A percentile compares a stretch with the other conserved stretches of the same genome.
These are phyloP conservation scores for Umimayanthus kanabou DNA, from an alignment of 92 coral and sea anemone genomes.

Conservation along the genomic window DNA sequence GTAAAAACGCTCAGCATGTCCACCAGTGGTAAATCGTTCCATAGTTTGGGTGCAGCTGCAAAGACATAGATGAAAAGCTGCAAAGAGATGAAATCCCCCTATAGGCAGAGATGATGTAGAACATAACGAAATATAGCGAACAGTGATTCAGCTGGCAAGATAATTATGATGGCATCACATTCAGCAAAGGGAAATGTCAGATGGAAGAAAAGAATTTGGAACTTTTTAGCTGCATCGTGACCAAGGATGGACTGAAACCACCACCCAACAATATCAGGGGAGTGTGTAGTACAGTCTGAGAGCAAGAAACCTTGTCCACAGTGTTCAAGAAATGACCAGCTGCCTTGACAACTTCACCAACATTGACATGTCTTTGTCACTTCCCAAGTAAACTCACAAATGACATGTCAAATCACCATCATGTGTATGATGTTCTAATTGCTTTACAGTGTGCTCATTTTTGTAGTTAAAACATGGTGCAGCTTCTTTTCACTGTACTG, in stretches of 20 bases:
- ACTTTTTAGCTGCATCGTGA: slow-evolving; percentile 56
- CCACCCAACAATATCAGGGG: slow-evolving; percentile 54
- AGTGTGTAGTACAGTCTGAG: slow-evolving; percentile 43
- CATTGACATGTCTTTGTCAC: too few species aligned
- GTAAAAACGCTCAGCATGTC: too few species aligned
- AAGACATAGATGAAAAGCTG: too few species aligned
- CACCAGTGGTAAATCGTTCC: too few species aligned
- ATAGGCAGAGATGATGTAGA: slow-evolving; percentile 53
- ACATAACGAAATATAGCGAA: slow-evolving; percentile 52
- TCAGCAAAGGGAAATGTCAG: slow-evolving; percentile 64
- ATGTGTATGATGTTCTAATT: too few species aligned
- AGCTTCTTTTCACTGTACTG: not conserved
- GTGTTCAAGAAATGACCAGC: not conserved
- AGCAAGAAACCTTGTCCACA: slow-evolving; percentile 56
- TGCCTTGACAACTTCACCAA: too few species aligned
- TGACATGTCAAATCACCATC: too few species aligned
- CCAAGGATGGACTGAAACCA: slow-evolving; percentile 51
- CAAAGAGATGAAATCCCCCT: slow-evolving; percentile 61
- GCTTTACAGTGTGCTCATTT: too few species aligned
- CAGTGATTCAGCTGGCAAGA: slow-evolving; percentile 60
- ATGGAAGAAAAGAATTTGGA: slow-evolving; percentile 53
- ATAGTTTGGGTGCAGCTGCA: too few species aligned
- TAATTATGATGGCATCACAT: slow-evolving; percentile 64
- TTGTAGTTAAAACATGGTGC: not conserved
- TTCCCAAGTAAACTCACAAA: too few species aligned